phyloP scores from a whole-genome alignment of 1,140 invertebrate genomes.

The Euschistus heros region DNA sequence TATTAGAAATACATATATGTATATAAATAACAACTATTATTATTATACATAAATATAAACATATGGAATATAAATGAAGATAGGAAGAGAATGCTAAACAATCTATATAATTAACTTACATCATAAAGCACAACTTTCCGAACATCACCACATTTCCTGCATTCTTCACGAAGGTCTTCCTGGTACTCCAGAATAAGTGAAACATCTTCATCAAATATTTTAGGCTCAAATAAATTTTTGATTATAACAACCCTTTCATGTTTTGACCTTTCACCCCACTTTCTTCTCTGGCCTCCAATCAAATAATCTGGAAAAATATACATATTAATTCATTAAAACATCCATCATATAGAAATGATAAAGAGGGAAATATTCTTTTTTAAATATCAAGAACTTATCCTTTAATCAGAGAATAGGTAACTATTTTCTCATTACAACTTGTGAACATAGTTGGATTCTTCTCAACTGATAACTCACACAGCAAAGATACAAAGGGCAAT shows the following conservation, averaged over 20 bases:
- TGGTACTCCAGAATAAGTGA: constrained; percentile 81
- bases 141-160: constrained; percentile 83
- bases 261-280: constrained; percentile 68
- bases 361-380: no score
- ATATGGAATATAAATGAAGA: constrained; percentile 22
- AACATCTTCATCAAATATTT: constrained; percentile 83
- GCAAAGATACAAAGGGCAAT: no score
- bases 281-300: constrained; percentile 93
- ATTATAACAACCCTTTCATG: constrained; percentile 86
- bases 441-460: no score
- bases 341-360: no score
- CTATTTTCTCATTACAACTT: no score
- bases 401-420: no score
- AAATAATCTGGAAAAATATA: constrained; percentile 53
- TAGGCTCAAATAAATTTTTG: constrained; percentile 85
- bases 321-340: no score
- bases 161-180: constrained; percentile 81
- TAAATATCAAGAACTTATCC: no score
- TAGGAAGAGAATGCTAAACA: not conserved
- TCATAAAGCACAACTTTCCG: constrained; percentile 89
- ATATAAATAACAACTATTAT: no score
- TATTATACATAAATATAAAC: no score
- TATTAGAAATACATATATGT: no score
- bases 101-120: constrained; percentile 47
- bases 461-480: no score